A percentile compares a stretch with the other conserved stretches of the same genome.
Evolutionary conservation across 2,888 invertebrate species (phyloP).

Genomic region (Latrodectus hesperus): DNA sequence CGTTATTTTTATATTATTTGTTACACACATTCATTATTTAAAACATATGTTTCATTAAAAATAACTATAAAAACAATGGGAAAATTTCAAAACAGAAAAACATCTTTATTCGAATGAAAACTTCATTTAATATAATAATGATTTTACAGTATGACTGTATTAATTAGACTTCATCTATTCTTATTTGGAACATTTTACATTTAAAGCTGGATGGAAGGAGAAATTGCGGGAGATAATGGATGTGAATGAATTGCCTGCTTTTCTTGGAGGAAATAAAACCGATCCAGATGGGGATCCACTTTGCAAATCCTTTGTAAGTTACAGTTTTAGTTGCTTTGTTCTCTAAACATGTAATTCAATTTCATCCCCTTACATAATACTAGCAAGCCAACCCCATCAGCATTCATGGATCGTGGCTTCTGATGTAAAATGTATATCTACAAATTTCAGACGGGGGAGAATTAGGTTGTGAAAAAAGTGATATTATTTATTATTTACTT

Average conservation of each 20-base stretch:
- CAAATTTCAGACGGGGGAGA: not conserved
- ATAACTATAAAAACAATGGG: too few relatives aligned
- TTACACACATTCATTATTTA: too few relatives aligned
- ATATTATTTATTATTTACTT: too few relatives aligned
- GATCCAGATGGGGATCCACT: slow-evolving; percentile 50
- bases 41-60: too few relatives aligned
- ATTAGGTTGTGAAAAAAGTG: too few relatives aligned
- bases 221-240: slow-evolving; percentile 17
- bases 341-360: not conserved
- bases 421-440: not conserved
- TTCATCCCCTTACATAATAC: not conserved
- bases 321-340: not conserved
- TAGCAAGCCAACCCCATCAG: not conserved
- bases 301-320: slow-evolving; percentile 44
- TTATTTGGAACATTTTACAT: not conserved
- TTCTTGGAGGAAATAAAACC: slow-evolving; percentile 39
- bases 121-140: not conserved
- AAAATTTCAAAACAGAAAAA: too few relatives aligned
- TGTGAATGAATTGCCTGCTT: slow-evolving; percentile 26
- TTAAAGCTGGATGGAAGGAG: slow-evolving; percentile 32
- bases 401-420: not conserved
- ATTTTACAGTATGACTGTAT: not conserved
- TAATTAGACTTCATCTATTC: not conserved
- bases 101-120: too few relatives aligned
- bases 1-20: too few relatives aligned